phyloP scores from a whole-genome alignment of 2,888 invertebrate species.

The Lasius fuliginosus region DNA sequence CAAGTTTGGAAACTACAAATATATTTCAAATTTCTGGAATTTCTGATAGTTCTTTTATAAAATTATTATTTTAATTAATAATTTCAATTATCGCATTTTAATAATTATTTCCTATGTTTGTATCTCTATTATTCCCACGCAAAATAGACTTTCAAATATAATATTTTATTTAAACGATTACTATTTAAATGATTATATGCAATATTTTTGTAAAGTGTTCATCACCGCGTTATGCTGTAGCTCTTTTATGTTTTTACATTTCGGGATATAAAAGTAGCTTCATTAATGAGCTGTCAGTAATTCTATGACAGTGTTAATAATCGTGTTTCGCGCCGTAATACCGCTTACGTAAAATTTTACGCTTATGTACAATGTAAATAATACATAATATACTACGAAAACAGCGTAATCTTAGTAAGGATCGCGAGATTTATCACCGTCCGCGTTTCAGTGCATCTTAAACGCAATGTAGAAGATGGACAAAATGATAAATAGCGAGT shows the following conservation, averaged over 20 bases:
- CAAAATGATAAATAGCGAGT: constrained; percentile 48
- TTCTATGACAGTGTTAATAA: constrained; percentile 8
- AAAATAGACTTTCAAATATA: background rate
- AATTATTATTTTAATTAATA: background rate
- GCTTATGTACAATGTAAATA: constrained; percentile 27
- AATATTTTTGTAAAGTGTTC: background rate
- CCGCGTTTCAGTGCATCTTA: constrained; percentile 39
- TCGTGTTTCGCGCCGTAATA: background rate
- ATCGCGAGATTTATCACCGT: constrained; percentile 50
- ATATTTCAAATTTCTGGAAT: background rate
- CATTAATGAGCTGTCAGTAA: constrained; percentile 33
- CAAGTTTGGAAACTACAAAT: background rate
- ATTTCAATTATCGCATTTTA: background rate
- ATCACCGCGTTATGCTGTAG: background rate
- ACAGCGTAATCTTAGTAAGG: constrained; percentile 48
- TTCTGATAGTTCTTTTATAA: background rate
- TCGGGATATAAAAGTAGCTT: background rate
- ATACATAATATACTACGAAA: constrained; percentile 25
- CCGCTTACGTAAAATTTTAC: constrained; percentile 12
- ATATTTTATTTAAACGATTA: background rate
- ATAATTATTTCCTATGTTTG: background rate
- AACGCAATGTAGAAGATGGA: constrained; percentile 41
- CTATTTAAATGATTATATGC: background rate
- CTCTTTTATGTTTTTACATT: background rate
- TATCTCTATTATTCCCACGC: background rate